Percentiles rank a stretch among this genome's conserved stretches.
These are phyloP conservation scores for Acleris laterana DNA, from an alignment of 2,888 invertebrate genomes.

Conservation along the genomic window DNA sequence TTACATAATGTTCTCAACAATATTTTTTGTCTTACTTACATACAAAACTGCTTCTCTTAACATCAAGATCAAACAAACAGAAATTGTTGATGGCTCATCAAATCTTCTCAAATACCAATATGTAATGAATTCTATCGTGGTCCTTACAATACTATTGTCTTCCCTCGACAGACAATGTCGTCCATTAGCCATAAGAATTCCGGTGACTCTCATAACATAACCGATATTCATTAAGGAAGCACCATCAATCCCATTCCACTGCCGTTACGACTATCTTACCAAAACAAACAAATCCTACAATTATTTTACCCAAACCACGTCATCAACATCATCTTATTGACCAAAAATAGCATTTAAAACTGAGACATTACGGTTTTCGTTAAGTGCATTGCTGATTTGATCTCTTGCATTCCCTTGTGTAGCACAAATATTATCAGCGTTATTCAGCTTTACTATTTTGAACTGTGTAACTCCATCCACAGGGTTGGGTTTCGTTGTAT, in stretches of 20 bases:
- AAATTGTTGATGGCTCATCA: not conserved
- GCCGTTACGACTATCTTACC: constrained; percentile 75
- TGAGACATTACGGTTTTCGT: constrained; percentile 42
- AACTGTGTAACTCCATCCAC: constrained; percentile 45
- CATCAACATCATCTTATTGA: constrained; percentile 31
- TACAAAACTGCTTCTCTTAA: not conserved
- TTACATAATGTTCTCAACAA: not conserved
- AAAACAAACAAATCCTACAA: constrained; percentile 83
- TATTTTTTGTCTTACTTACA: not conserved
- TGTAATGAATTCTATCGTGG: constrained; percentile 13
- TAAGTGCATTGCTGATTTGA: constrained; percentile 48
- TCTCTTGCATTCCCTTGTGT: constrained; percentile 57
- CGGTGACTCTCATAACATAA: constrained; percentile 73
- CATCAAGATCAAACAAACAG: too few relatives aligned
- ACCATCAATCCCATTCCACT: constrained; percentile 75
- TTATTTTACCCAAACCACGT: constrained; percentile 67
- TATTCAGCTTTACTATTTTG: constrained; percentile 42
- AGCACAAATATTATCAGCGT: constrained; percentile 49
- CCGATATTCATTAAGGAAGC: constrained; percentile 78
- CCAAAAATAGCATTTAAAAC: constrained; percentile 43
- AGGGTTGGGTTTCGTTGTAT: constrained; percentile 40
- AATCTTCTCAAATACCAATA: constrained; percentile 4
- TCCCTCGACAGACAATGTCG: constrained; percentile 35
- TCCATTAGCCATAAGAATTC: constrained; percentile 61
- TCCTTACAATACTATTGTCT: constrained; percentile 24